Evolutionary conservation across 1,140 invertebrate species (phyloP).

Genomic region (Uloborus diversus): DNA sequence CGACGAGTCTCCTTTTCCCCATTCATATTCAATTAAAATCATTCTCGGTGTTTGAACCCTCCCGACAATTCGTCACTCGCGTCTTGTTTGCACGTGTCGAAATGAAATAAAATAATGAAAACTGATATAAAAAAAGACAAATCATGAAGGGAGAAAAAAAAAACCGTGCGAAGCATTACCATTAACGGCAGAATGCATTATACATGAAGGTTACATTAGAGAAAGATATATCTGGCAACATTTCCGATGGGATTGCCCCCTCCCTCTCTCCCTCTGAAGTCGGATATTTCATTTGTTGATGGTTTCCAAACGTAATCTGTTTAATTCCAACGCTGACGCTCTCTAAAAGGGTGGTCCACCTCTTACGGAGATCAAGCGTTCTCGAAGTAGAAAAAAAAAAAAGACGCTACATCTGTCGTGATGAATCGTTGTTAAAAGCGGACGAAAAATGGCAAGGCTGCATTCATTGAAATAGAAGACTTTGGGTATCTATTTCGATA

Average conservation of each 20-base stretch:
- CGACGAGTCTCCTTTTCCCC: not conserved
- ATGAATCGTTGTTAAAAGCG: too few relatives aligned
- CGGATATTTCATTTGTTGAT: conserved; percentile 47
- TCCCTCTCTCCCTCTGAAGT: too few relatives aligned
- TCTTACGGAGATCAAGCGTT: conserved; percentile 21
- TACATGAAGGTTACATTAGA: conserved; percentile 34
- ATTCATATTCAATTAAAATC: conserved; percentile 34
- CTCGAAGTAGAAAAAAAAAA: conserved; percentile 4
- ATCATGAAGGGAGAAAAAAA: conserved; percentile 7
- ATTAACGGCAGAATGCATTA: conserved; percentile 43
- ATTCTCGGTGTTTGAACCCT: not conserved
- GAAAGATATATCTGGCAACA: conserved; percentile 46
- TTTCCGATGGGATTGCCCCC: conserved; percentile 20
- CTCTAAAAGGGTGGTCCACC: conserved; percentile 34
- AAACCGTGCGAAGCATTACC: not conserved
- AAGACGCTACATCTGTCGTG: too few relatives aligned
- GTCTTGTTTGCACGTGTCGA: conserved; percentile 6
- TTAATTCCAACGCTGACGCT: conserved; percentile 14
- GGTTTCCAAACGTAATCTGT: conserved; percentile 22
- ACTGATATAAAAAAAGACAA: not conserved
- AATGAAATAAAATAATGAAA: conserved; percentile 1
- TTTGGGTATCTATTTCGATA: too few relatives aligned
- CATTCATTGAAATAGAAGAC: too few relatives aligned
- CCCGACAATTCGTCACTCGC: not conserved
- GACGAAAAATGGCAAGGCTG: too few relatives aligned